Base-by-base conservation (phyloP, 2,797 vertebrate species). In the Paratrypauchen microcephalus region DNA sequence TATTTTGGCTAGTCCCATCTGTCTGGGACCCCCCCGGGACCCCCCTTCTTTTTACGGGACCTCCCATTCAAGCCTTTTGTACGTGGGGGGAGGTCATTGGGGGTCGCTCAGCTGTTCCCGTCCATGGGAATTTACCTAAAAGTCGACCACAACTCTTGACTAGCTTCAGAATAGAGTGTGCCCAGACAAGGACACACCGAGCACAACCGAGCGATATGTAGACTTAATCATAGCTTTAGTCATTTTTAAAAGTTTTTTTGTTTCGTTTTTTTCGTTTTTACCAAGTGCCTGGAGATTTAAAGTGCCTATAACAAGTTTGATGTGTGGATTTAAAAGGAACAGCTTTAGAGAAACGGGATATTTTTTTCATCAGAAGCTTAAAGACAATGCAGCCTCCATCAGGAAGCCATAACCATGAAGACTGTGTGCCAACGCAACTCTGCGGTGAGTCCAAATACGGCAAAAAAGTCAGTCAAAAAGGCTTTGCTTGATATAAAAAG, bases 121-220 rank as follows among this genome's bases (percentile, higher is more conserved):
- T 80, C 64, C 83, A 83, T 88, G 88, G 87, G 88, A 89, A 88
- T 88, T 81, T 68, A 81, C 81, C 83, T 77, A 86, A 86, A 88
- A 86, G 84, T 83, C 58, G 54, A 57, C 75, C 77, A 83, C 84
- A 83, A 85, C 82, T 76, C 82, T 81, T 0, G 3, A 28, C 23
- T 0, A 2, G 41, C 41, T 36, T 79, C 86, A 89, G 83, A 83
- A 58, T 5, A 19, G 82, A 52, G 74, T 64, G 77, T 79, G 75
- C 78, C 76, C 1, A 5, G 67, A 65, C 0, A 69, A 78, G 78
- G 84, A 86, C 83, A 61, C 83, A 78, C 71, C 24, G 16, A 2
- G 63, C 76, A 21, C 18, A 12, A 7, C 30, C 48, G 71, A 75
- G n/a, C n/a, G n/a, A 80, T 70, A 78, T 83, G 80, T 80, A 83